Evolutionary conservation across 2,888 invertebrate species (phyloP).

Genomic region (Drepana falcataria): DNA sequence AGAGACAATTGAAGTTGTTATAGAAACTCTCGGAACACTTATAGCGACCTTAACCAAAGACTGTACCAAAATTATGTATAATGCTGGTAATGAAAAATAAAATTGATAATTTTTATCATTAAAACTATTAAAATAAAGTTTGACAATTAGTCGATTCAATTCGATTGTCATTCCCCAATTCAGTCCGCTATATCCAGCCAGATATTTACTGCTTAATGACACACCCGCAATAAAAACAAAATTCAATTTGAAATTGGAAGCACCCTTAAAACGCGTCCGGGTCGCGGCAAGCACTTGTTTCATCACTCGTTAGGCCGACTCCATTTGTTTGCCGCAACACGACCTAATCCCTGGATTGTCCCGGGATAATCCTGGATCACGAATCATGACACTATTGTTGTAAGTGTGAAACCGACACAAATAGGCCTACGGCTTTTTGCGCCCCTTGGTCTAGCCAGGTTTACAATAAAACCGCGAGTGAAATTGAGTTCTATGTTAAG

Average conservation of each 20-base stretch:
- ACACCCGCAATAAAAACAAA: constrained; percentile 25
- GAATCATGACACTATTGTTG: constrained; percentile 80
- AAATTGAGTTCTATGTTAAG: background rate
- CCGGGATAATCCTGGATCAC: constrained; percentile 74
- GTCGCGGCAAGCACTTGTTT: constrained; percentile 47
- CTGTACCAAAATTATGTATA: no score
- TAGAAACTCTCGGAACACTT: no score
- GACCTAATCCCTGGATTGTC: constrained; percentile 70
- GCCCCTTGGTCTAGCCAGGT: constrained; percentile 28
- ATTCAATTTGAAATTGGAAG: constrained; percentile 56
- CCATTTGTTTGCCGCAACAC: constrained; percentile 76
- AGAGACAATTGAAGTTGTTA: constrained; percentile 7
- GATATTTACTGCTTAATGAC: background rate
- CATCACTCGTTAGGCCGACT: constrained; percentile 55
- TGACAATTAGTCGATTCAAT: background rate
- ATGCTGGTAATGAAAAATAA: no score
- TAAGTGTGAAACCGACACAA: constrained; percentile 79
- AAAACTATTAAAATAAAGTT: no score
- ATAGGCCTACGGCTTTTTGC: constrained; percentile 65
- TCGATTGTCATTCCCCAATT: background rate
- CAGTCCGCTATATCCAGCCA: background rate
- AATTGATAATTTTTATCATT: no score
- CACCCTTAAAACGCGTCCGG: constrained; percentile 50
- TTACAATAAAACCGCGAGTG: constrained; percentile 1
- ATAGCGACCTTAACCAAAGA: no score